A percentile compares a stretch with the other conserved stretches of the same genome.
Evolutionary conservation across 2,888 invertebrate genomes (phyloP).

Genomic region (Dione vanillae): DNA sequence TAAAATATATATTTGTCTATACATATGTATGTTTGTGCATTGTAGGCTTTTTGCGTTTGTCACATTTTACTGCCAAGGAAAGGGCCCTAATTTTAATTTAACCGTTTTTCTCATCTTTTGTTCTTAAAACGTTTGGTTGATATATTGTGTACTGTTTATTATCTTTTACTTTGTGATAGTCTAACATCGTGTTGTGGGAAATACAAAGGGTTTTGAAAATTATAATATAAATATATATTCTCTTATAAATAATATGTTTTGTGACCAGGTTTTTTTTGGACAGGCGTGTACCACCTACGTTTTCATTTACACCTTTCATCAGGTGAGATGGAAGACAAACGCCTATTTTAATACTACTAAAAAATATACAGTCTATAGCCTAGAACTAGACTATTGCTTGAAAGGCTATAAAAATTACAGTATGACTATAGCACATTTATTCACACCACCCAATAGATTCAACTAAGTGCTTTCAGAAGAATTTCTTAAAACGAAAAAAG

Average conservation of each 20-base stretch:
- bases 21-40: slow-evolving; percentile 53
- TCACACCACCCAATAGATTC: slow-evolving; percentile 73
- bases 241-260: too few species aligned
- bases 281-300: too few species aligned
- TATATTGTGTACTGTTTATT: slow-evolving; percentile 13
- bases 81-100: slow-evolving; percentile 50
- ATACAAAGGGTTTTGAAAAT: neutral
- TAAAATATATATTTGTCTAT: neutral
- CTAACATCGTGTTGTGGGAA: neutral
- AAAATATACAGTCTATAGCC: too few species aligned
- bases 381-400: neutral
- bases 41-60: slow-evolving; percentile 75
- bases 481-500: slow-evolving; percentile 78
- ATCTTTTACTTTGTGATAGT: slow-evolving; percentile 9
- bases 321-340: too few species aligned
- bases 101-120: slow-evolving; percentile 46
- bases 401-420: slow-evolving; percentile 34
- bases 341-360: too few species aligned
- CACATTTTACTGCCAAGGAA: slow-evolving; percentile 60
- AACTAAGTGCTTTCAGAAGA: slow-evolving; percentile 78
- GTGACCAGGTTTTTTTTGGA: too few species aligned
- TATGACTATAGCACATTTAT: slow-evolving; percentile 54
- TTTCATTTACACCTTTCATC: too few species aligned
- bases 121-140: slow-evolving; percentile 35
- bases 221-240: neutral